Conservation (phyloP, 1,140 invertebrate genomes). For the Onthophagus taurus region DNA sequence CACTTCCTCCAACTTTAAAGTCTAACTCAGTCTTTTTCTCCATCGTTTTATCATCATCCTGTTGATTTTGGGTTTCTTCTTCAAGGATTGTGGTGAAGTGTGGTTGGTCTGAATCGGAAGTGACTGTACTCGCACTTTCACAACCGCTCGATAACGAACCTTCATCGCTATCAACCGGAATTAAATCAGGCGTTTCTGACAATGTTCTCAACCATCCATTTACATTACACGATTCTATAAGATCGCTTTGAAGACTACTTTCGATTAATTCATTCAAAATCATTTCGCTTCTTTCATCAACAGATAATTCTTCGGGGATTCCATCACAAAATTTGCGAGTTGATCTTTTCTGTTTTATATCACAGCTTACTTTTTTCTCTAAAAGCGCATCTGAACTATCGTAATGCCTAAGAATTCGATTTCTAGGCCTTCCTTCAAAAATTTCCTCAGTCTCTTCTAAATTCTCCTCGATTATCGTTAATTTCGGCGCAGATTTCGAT, state of each 20-base stretch:
- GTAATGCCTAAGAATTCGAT: conserved; percentile 26
- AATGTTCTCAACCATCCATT: conserved; percentile 25
- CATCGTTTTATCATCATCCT: conserved; percentile 17
- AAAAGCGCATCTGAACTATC: conserved; percentile 23
- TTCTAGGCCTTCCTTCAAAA: conserved; percentile 19
- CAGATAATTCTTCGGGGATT: background rate
- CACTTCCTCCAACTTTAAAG: conserved; percentile 32
- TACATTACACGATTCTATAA: conserved; percentile 27
- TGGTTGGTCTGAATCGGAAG: conserved; percentile 32
- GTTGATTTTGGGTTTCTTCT: conserved; percentile 9
- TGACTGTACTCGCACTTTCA: conserved; percentile 66
- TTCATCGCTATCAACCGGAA: conserved; percentile 51
- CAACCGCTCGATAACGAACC: conserved; percentile 69
- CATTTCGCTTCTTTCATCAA: conserved; percentile 23
- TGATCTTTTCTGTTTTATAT: conserved; percentile 2
- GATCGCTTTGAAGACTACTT: conserved; percentile 24
- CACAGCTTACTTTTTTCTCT: conserved; percentile 20
- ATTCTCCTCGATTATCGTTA: conserved; percentile 89
- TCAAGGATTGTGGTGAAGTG: conserved; percentile 36
- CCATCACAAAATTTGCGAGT: conserved; percentile 17
- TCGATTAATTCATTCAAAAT: conserved; percentile 27
- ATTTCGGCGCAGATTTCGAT: conserved; percentile 89
- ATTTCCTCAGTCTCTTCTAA: conserved; percentile 74
- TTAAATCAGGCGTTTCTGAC: conserved; percentile 23
- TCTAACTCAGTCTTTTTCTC: conserved; percentile 36